These are phyloP conservation scores for Rafetus swinhoei DNA, from an alignment of 2,113 vertebrate genomes.

Conservation along the genomic window DNA sequence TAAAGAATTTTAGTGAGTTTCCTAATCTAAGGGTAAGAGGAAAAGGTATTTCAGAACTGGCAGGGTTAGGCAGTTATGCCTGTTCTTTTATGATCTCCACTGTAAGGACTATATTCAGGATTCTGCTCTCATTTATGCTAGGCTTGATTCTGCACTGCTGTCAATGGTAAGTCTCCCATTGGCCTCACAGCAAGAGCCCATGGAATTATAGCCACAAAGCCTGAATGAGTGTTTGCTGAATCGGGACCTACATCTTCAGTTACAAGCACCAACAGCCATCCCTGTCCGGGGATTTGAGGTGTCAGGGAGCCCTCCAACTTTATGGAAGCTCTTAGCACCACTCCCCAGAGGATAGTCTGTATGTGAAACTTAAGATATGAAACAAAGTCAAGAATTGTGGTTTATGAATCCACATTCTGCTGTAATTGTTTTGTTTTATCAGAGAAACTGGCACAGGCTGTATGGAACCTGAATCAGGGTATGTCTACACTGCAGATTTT, in stretches of 20 bases:
- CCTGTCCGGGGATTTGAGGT: background rate
- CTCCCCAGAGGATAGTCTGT: accelerated
- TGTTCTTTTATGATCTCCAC: background rate
- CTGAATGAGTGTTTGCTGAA: background rate
- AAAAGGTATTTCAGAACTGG: background rate
- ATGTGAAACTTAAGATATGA: background rate
- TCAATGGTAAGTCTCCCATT: background rate
- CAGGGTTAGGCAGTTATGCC: background rate
- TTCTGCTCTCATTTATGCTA: background rate
- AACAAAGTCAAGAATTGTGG: background rate
- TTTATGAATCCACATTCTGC: background rate
- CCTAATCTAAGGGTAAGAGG: too few relatives aligned
- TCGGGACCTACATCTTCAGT: background rate
- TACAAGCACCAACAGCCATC: background rate
- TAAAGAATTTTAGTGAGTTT: too few relatives aligned
- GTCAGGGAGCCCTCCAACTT: background rate
- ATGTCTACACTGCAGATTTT: too few relatives aligned
- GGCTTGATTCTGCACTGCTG: background rate
- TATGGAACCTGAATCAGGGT: accelerated
- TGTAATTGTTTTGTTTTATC: background rate
- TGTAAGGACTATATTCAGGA: background rate
- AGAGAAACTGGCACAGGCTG: background rate
- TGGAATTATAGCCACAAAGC: background rate
- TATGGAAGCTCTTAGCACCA: background rate
- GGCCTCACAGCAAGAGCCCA: background rate